phyloP scores from a whole-genome alignment of 1,140 invertebrate species.

The Drosophila equinoxialis region DNA sequence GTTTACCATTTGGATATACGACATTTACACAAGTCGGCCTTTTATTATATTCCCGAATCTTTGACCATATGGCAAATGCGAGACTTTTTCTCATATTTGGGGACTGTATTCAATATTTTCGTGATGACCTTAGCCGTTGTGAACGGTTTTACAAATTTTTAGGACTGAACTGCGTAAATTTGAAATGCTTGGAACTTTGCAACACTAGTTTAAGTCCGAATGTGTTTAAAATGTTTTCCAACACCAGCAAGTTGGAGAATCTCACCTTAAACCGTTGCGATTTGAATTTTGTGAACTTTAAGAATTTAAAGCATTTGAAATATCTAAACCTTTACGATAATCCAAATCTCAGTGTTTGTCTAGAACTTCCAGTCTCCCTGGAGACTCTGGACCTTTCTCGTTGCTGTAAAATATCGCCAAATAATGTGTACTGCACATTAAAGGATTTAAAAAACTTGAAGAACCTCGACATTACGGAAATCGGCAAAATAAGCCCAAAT shows the following conservation, averaged over 20 bases:
- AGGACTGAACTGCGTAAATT: conserved; percentile 37
- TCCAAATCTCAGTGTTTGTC: not conserved
- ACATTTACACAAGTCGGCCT: conserved; percentile 28
- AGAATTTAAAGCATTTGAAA: conserved; percentile 27
- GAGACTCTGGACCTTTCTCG: conserved; percentile 27
- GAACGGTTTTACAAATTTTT: conserved; percentile 48
- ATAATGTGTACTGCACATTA: not conserved
- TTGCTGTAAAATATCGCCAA: conserved; percentile 1
- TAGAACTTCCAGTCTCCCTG: conserved; percentile 26
- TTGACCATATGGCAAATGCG: conserved; percentile 64
- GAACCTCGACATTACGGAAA: conserved; percentile 26
- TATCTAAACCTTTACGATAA: conserved; percentile 33
- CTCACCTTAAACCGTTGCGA: conserved; percentile 21
- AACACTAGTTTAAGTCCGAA: not conserved
- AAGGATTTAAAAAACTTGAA: conserved; percentile 21
- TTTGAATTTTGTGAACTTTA: conserved; percentile 18
- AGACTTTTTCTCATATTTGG: conserved; percentile 62
- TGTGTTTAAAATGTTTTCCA: conserved; percentile 35
- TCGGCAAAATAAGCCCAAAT: not conserved
- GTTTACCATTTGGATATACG: conserved; percentile 34
- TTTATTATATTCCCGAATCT: not conserved
- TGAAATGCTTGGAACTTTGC: conserved; percentile 30
- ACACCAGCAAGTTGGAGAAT: conserved; percentile 14
- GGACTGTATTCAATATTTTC: conserved; percentile 21
- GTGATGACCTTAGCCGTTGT: not conserved